Evolutionary conservation across 2,888 invertebrate species (phyloP), one percentile per base, ranked within the genome.

Genomic region (Danaus chrysippus): DNA sequence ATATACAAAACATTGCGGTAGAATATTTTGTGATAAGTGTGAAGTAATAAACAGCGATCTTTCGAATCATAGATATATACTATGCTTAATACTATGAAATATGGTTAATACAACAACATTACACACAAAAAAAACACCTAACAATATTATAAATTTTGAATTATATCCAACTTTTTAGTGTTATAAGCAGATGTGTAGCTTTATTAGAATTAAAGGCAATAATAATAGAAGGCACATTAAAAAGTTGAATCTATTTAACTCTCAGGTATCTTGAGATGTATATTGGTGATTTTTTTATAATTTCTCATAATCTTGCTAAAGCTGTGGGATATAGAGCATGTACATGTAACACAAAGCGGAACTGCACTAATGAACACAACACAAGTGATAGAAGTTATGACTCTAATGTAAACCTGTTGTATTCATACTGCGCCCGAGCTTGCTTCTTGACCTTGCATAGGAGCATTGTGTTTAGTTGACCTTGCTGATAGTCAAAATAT

Each of bases 401-500:
- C 84, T 81, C 84, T 77, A 77, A 82, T 81, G 76, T 80, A 84
- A 92, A 93, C 93, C 93, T 93, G 92, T 93, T 94, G 81, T 94
- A 49, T 17, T 49, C 94, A 89, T 93, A 93, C 79, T 93, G 93
- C 79, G 93, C 92, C 79, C 93, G 92, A 80, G 92, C 93, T 84
- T 49, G 49, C 49, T 93, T 92, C 91, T 93, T 94, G 92, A 93
- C 93, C 92, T 94, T 94, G 84, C 94, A 92, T 81, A 94, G 91
- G 78, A 94, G 91, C 84, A 93, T 91, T 75, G 92, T 92, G 87
- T 94, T 94, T 82, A 95, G 93, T 90, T 95, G 95, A 77, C 96
- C 96, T 77, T 94, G 93, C 79, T 94, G 94, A 86, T 94, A 96
- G 92, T 96, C 96, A 92, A 96, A 96, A 80, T 94, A 93, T 74